Percentiles rank a stretch among this genome's conserved stretches.
Evolutionary conservation across 2,888 invertebrate genomes (phyloP).

Genomic region (Pristionchus arcanus): DNA sequence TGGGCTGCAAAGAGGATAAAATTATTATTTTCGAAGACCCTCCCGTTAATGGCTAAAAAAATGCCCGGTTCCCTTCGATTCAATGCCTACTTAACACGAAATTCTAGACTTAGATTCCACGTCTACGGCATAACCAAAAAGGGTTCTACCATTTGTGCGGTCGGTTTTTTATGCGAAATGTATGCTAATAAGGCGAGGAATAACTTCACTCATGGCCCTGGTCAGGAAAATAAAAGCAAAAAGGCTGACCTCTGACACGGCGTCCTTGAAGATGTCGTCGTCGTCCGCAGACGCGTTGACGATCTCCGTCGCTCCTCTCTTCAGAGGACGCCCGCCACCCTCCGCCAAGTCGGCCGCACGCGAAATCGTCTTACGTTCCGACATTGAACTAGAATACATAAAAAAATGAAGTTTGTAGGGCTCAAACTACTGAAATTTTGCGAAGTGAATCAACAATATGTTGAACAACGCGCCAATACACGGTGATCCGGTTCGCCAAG

Average conservation of each 20-base stretch:
- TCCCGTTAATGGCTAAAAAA: too few species aligned
- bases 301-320: conserved; percentile 49
- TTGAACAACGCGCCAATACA: too few species aligned
- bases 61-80: too few species aligned
- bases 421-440: background rate
- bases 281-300: conserved; percentile 48
- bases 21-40: background rate
- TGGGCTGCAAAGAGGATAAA: conserved; percentile 26
- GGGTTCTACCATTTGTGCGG: background rate
- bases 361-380: conserved; percentile 8
- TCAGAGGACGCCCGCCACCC: conserved; percentile 50
- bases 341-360: conserved; percentile 24
- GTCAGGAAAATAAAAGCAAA: background rate
- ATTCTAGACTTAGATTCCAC: too few species aligned
- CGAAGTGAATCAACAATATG: background rate
- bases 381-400: background rate
- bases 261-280: conserved; percentile 44
- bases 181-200: too few species aligned
- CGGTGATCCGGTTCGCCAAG: too few species aligned
- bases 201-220: too few species aligned
- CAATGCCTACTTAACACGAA: too few species aligned
- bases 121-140: too few species aligned
- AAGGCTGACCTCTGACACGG: conserved; percentile 11
- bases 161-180: too few species aligned
- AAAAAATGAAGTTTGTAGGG: background rate